Evolutionary conservation across 1,140 invertebrate species (phyloP), one percentile per base, ranked within the genome.

Genomic region (Daktulosphaira vitifoliae): DNA sequence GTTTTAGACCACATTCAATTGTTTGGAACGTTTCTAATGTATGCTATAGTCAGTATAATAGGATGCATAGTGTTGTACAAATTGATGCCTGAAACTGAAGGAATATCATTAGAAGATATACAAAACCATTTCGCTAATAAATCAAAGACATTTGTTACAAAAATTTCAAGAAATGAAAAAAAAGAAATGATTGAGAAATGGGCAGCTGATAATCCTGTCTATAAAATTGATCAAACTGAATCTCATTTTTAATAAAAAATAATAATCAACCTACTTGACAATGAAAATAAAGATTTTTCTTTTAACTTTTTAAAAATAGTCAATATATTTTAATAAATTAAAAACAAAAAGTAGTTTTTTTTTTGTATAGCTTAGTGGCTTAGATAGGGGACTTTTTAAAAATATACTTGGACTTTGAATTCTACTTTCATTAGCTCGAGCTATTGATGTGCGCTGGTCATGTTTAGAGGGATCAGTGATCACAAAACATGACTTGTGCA

Each of bases 51-150:
- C 70, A 79, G 80, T 56, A 70, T 80, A 11, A 66, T 78, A 1
- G 77, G 81, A 29, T 73, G 75, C 6, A 65, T 78, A 9, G 76
- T 79, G 29, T 80, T 81, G 44, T 77, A 78, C 46, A 78, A 80
- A 52, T 76, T 78, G 65, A 74, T 85, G 46, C 89, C 88, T 1
- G 89, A 95, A 78, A 95, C 91, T 0, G 91, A 93, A 74, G 87
- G 87, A 0, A 84, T 86, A 71, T 83, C 83, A 0, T 74, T 92
- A 3, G 80, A 83, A 68, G 88, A 94, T 74, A 83, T 86, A 37
- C 65, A 68, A 56, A 48, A 59, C 26, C 68, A 68, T 64, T 68
- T 68, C 23, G 68, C 68, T 4, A 38, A 65, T 22, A 66, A 66
- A 56, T 50, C 53, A 1, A 65, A 68, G 39, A 54, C 62, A 13